Base-by-base conservation (phyloP, 1,140 invertebrate species). In the Meloidogyne exigua region DNA sequence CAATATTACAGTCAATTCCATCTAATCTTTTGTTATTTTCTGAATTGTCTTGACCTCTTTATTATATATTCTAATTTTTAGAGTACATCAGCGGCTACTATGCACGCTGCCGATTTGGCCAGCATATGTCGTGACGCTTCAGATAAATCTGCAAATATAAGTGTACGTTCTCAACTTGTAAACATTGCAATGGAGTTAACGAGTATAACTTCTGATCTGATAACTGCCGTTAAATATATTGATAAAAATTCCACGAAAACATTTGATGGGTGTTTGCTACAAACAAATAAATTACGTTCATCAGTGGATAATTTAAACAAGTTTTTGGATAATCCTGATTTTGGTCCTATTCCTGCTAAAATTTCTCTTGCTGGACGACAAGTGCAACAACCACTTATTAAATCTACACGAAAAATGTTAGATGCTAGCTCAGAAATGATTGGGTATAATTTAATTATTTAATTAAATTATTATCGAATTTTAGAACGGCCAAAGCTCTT, bases 141-240 rank as follows among this genome's bases (percentile, higher is more conserved):
- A 15, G 92, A 93, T 68, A 94, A 93, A 88, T 96, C 94, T 3
- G 91, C 90, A 69, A 96, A 98, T 89, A 93, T 95, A 0, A 93
- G 94, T 25, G 93, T 94, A 57, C 97, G 97, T 88, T 89, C 95
- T 77, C 95, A 98, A 87, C 98, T 99, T 88, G 95, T 99, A 21
- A 94, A 98, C 86, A 93, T 94, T 76, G 95, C 95, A 28, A 96
- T 96, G 88, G 94, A 97, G 87, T 95, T 99, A 1, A 96, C 96
- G 25, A 96, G 95, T 88, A 94, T 93, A 4, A 99, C 96, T 3
- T 93, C 95, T 0, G 91, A 91, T 80, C 90, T 99, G 9, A 95
- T 99, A 0, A 95, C 94, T 88, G 93, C 95, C 86, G 97, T 98
- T 77, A 98, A 98, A 89, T 91, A 92, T 83, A 93, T 95, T 68